A percentile compares a stretch with the other conserved stretches of the same genome.
phyloP scores from a whole-genome alignment of 2,888 invertebrate genomes.

The Eupithecia subfuscata region DNA sequence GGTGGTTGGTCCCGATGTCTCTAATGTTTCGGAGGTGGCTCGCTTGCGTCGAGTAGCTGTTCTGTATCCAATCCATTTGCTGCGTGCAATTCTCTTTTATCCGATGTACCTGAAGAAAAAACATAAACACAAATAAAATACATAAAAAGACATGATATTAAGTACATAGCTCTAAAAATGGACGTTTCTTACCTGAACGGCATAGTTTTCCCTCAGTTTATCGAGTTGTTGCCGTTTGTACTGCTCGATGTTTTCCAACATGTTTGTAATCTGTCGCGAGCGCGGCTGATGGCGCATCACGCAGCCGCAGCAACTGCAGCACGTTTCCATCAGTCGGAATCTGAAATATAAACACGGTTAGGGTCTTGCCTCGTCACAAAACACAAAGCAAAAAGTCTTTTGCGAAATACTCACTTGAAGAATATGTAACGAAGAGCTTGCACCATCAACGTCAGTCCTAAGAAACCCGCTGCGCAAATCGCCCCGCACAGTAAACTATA shows the following conservation, averaged over 20 bases:
- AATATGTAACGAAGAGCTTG: slow-evolving; percentile 89
- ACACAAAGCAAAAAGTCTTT: slow-evolving; percentile 5
- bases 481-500: slow-evolving; percentile 93
- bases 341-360: slow-evolving; percentile 74
- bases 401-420: slow-evolving; percentile 84
- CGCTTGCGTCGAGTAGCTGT: slow-evolving; percentile 94
- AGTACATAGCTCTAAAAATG: neutral
- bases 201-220: slow-evolving; percentile 94
- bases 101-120: slow-evolving; percentile 87
- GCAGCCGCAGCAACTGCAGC: slow-evolving; percentile 91
- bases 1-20: slow-evolving; percentile 95
- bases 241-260: slow-evolving; percentile 95
- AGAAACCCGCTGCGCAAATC: slow-evolving; percentile 90
- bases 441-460: slow-evolving; percentile 90
- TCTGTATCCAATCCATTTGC: slow-evolving; percentile 97
- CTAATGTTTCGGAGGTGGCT: slow-evolving; percentile 94
- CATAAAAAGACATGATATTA: neutral
- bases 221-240: slow-evolving; percentile 96
- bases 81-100: slow-evolving; percentile 97
- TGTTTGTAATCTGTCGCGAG: slow-evolving; percentile 92
- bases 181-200: slow-evolving; percentile 87
- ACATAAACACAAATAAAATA: slow-evolving; percentile 4
- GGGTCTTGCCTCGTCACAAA: neutral
- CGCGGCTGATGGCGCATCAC: slow-evolving; percentile 89
- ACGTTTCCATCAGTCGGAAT: slow-evolving; percentile 88